Evolutionary conservation across 2,888 invertebrate species (phyloP).

Genomic region (Arenicola marina): DNA sequence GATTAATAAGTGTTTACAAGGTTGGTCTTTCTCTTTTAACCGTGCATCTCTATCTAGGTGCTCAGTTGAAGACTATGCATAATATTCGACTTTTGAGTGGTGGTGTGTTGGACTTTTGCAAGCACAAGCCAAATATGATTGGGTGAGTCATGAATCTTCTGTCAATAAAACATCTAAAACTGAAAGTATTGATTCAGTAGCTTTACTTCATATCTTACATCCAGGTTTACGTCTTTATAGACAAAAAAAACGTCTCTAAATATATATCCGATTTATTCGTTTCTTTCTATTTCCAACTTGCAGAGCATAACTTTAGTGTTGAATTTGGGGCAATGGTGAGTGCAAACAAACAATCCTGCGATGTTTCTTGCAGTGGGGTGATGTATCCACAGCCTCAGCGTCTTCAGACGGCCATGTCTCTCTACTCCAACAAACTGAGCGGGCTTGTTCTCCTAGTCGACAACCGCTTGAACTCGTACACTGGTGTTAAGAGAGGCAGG

Average conservation of each 20-base stretch:
- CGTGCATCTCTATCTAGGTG: conserved; percentile 66
- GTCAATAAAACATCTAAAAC: no score
- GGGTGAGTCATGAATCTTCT: background rate
- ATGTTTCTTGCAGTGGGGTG: conserved; percentile 20
- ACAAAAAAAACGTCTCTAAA: no score
- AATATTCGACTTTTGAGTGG: conserved; percentile 90
- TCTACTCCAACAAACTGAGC: conserved; percentile 89
- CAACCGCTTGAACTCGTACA: conserved; percentile 69
- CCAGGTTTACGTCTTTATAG: no score
- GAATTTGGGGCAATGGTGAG: no score
- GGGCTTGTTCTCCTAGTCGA: conserved; percentile 85
- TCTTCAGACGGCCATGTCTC: conserved; percentile 87
- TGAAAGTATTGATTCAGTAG: no score
- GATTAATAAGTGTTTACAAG: background rate
- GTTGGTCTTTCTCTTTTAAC: background rate
- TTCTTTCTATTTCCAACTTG: no score
- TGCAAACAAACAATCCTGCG: no score
- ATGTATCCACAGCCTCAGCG: conserved; percentile 70
- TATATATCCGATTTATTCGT: no score
- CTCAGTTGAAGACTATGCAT: conserved; percentile 98
- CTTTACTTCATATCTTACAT: no score
- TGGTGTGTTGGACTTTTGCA: conserved; percentile 80
- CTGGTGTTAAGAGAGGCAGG: conserved; percentile 69
- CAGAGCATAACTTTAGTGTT: no score
- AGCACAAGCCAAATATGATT: conserved; percentile 48